Base-by-base conservation (phyloP, 2,797 vertebrate species). In the Adrianichthys oophorus region DNA sequence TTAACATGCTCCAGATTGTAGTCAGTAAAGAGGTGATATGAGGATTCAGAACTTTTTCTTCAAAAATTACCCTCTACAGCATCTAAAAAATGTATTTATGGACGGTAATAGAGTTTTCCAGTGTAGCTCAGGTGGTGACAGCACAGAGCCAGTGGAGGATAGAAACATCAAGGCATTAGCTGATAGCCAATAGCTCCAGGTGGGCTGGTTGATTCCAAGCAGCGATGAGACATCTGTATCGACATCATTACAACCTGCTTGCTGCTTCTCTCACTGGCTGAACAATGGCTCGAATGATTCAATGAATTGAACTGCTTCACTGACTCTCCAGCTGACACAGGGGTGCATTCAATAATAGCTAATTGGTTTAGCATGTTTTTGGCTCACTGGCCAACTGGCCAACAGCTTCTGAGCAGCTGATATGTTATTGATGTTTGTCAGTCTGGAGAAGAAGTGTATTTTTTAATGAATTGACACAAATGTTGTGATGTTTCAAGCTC, bases 121-220 rank as follows among this genome's bases (percentile, higher is more conserved):
- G 44, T 32, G 44, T 18, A 0, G 52, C 54, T 45, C 47, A 42
- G 0, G 29, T 43, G 32, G 5, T 14, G 21, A 29, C 26, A 55
- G 53, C 53, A 47, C 26, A 7, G 41, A 43, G 78, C 72, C 69
- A 83, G 52, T 65, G 26, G 55, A 68, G 62, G 78, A 89, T 87
- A 78, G 75, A 85, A 75, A 87, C 84, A 83, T 89, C 78, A 82
- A 83, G 82, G 71, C 65, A 73, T 81, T 65, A 76, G 65, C 78
- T 72, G 68, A 74, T 72, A 70, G 65, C 66, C 66, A 42, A 63
- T 48, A 77, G 58, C 80, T 80, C 70, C 82, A 84, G 80, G 78
- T 87, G 83, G 78, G 74, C 68, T 23, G 59, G 44, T 32, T 17
- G 49, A 57, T 65, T 58, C 68, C 52, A 1, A 17, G 40, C 57